Conservation (phyloP, 2,888 invertebrate species). For the Tiliacea citrago region DNA sequence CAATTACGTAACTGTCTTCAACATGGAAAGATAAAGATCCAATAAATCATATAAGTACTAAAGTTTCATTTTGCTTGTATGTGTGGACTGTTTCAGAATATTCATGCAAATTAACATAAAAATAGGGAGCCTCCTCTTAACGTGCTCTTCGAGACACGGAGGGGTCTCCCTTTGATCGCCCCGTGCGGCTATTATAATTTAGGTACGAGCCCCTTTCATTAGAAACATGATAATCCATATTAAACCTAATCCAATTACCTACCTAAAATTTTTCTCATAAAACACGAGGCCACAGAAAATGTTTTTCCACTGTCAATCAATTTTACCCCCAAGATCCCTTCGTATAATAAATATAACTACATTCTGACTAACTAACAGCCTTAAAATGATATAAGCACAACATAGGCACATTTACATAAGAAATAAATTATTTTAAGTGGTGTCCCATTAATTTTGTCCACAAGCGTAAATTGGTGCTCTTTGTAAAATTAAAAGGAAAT, state of each 20-base stretch:
- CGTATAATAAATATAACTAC: conserved; percentile 21
- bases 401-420: conserved; percentile 40
- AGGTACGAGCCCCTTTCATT: too few species aligned
- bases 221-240: neutral
- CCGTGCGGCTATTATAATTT: neutral
- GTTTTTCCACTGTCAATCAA: conserved; percentile 3
- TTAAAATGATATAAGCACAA: conserved; percentile 17
- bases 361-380: conserved; percentile 21
- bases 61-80: too few species aligned
- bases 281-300: neutral
- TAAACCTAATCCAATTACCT: neutral
- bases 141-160: neutral
- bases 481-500: conserved; percentile 58
- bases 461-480: conserved; percentile 56
- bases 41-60: too few species aligned
- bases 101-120: too few species aligned
- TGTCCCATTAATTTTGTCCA: conserved; percentile 52
- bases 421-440: conserved; percentile 53
- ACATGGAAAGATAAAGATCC: too few species aligned
- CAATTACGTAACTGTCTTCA: too few species aligned
- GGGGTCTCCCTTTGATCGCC: neutral
- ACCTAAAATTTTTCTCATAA: neutral
- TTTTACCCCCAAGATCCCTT: neutral
- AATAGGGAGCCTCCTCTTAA: too few species aligned
- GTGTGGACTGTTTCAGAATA: too few species aligned